Base-by-base conservation (phyloP, 2,797 vertebrate species). In the Microcaecilia unicolor region DNA sequence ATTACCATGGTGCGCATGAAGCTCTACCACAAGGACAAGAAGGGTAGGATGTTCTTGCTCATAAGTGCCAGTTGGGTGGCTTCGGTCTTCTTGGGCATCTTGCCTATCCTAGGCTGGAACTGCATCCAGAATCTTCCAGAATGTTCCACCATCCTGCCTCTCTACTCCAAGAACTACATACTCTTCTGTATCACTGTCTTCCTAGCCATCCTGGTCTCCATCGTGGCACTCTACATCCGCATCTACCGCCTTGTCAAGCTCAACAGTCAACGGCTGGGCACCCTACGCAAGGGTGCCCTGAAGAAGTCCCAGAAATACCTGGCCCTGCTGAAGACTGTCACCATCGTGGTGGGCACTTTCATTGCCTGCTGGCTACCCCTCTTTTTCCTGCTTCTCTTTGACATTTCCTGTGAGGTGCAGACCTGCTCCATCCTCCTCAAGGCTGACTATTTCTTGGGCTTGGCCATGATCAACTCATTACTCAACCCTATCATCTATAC, bases 401-500 rank as follows among this genome's bases (percentile, higher is more conserved):
- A 96, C 34, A 86, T 90, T 25, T 74, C 83, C 25, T 92, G 85
- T 33, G 58, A 76, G 1, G 72, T 64, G 0, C 59, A 47, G 2
- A 21, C 32, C 2, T 92, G 87, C 48, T 16, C 25, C 0, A 38
- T 95, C 22, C 85, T 93, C 30, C 69, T 77, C 41, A 88, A 92
- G 38, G 86, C 85, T 0, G 87, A 92, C 10, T 91, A 92, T 53
- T 95, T 93, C 57, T 68, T 93, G 31, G 90, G 83, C 11, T 57
- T 93, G 21, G 91, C 92, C 14, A 92, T 95, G 78, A 58, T 89
- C 32, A 93, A 93, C 63, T 95, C 92, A 0, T 70, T 93, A 8
- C 76, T 93, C 17, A 95, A 95, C 51, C 92, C 91, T 6, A 80
- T 93, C 57, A 91, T 95, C 67, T 95, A 93, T 53, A 93, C 92